phyloP scores from a whole-genome alignment of 2,797 vertebrate genomes.

The Argyrosomus regius region DNA sequence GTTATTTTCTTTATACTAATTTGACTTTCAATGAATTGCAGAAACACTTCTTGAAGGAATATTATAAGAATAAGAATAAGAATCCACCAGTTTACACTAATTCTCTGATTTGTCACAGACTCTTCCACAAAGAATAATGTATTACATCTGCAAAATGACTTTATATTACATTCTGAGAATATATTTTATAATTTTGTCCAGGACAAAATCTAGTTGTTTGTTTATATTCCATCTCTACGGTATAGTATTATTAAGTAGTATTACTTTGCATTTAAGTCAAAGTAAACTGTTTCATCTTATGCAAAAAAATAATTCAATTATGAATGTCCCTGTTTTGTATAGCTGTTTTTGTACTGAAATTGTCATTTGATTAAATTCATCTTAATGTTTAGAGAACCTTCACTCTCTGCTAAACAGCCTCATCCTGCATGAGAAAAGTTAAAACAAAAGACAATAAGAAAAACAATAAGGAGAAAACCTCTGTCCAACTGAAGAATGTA shows the following conservation, averaged over 20 bases:
- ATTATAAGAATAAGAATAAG: background rate
- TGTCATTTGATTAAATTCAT: no score
- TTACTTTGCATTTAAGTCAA: constrained; percentile 1
- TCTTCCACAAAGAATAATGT: background rate
- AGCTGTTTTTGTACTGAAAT: background rate
- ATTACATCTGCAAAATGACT: background rate
- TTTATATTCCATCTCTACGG: background rate
- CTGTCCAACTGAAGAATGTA: no score
- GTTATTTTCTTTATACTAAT: background rate
- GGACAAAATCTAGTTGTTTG: background rate
- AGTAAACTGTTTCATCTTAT: background rate
- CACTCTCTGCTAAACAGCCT: no score
- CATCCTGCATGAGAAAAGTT: no score
- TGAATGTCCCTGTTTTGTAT: background rate
- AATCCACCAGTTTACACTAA: background rate
- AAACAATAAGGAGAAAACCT: no score
- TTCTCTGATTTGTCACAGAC: no score
- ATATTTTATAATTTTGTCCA: background rate
- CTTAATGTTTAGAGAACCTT: no score
- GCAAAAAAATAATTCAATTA: background rate
- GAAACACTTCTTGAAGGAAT: background rate
- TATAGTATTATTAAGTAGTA: background rate
- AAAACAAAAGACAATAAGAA: no score
- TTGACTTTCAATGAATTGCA: no score
- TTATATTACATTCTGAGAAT: background rate